Evolutionary conservation across 2,113 vertebrate genomes (phyloP).

Genomic region (Paralichthys olivaceus): DNA sequence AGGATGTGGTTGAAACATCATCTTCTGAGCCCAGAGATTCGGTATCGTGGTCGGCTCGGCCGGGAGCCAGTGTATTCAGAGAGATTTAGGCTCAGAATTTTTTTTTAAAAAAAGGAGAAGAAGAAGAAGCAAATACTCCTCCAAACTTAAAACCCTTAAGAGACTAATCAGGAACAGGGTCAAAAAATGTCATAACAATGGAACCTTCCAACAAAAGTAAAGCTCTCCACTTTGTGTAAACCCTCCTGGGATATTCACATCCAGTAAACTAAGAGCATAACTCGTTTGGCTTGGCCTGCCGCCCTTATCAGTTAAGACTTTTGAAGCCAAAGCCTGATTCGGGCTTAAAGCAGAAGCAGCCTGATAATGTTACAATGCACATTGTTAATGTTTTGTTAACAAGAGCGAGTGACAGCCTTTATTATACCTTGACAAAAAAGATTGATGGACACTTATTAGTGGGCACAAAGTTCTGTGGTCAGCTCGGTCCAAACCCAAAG

Average conservation of each 20-base stretch:
- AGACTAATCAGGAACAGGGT: constrained; percentile 75
- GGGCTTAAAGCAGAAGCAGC: constrained; percentile 53
- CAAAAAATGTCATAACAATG: constrained; percentile 75
- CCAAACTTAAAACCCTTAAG: constrained; percentile 64
- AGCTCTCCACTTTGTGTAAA: constrained; percentile 61
- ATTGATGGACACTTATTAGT: constrained; percentile 59
- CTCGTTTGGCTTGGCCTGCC: constrained; percentile 64
- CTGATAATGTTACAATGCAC: constrained; percentile 60
- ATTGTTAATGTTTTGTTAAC: constrained; percentile 60
- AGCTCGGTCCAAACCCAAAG: constrained; percentile 19
- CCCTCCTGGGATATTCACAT: constrained; percentile 58
- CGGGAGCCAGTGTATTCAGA: constrained; percentile 54
- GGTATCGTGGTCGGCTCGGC: constrained; percentile 50
- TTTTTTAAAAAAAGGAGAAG: constrained; percentile 6
- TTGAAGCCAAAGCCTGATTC: constrained; percentile 36
- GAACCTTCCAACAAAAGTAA: constrained; percentile 72
- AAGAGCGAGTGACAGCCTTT: constrained; percentile 45
- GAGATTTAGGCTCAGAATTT: constrained; percentile 44
- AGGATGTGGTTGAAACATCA: constrained; percentile 76
- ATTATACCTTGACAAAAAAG: constrained; percentile 53
- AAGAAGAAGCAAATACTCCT: constrained; percentile 2
- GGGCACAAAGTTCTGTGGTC: constrained; percentile 42
- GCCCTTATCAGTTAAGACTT: constrained; percentile 59
- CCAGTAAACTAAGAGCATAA: constrained; percentile 69
- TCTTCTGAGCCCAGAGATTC: constrained; percentile 48